Conservation (phyloP, 2,113 vertebrate genomes). For the Turdus rufiventris region DNA sequence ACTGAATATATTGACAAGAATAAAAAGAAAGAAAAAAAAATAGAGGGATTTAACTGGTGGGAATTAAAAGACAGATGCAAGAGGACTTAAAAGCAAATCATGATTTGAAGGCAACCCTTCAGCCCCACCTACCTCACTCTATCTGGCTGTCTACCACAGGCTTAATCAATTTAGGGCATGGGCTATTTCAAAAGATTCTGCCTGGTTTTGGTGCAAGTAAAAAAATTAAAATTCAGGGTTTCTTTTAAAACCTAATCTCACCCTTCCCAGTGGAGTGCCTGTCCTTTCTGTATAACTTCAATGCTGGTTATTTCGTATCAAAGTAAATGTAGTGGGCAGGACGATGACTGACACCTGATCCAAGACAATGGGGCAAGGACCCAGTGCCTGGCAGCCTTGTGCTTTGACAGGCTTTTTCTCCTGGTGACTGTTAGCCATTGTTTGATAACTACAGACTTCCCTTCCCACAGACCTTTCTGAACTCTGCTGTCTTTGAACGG, state of each 20-base stretch:
- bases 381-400: background rate
- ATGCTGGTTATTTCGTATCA: background rate
- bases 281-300: background rate
- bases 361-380: slow-evolving; percentile 29
- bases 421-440: slow-evolving; percentile 66
- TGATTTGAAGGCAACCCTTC: background rate
- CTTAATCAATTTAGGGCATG: background rate
- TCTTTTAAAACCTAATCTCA: background rate
- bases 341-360: slow-evolving; percentile 60
- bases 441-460: slow-evolving; percentile 66
- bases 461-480: slow-evolving; percentile 74
- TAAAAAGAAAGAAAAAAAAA: background rate
- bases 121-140: background rate
- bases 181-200: background rate
- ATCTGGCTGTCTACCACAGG: background rate
- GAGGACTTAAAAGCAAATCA: background rate
- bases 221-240: background rate
- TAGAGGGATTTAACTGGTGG: background rate
- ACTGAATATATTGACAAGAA: background rate
- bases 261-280: background rate
- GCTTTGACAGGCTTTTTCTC: slow-evolving; percentile 66
- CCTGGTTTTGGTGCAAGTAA: background rate
- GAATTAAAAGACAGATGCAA: background rate
- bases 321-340: slow-evolving; percentile 29
- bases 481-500: slow-evolving; percentile 71